These are phyloP conservation scores for Eristalis pertinax DNA, from an alignment of 2,888 invertebrate species.

Conservation along the genomic window DNA sequence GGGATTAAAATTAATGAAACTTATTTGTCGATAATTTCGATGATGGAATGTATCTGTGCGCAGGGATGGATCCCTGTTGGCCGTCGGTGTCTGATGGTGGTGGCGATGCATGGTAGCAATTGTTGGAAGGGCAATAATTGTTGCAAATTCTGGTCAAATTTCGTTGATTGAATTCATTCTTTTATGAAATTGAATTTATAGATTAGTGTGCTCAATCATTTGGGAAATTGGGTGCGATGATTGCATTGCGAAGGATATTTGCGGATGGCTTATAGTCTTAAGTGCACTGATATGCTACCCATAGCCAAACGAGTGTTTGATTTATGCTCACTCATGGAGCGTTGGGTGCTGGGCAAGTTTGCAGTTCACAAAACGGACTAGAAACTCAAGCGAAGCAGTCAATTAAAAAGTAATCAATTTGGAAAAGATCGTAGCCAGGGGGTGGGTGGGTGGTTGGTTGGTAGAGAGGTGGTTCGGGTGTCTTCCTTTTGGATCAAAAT, in stretches of 20 bases:
- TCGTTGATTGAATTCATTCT: constrained; percentile 65
- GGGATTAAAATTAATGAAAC: constrained; percentile 68
- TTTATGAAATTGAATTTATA: constrained; percentile 65
- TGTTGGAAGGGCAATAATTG: constrained; percentile 33
- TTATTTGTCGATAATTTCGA: constrained; percentile 65
- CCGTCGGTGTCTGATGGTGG: neutral
- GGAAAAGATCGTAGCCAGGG: neutral
- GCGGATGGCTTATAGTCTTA: neutral
- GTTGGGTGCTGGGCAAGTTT: neutral
- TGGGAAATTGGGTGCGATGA: constrained; percentile 22
- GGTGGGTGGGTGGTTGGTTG: neutral
- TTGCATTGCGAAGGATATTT: constrained; percentile 3
- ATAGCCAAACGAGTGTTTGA: neutral
- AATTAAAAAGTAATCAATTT: neutral
- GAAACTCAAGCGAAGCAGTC: neutral
- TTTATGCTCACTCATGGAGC: neutral
- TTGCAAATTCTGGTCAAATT: constrained; percentile 39
- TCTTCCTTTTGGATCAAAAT: neutral
- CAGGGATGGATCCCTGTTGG: neutral
- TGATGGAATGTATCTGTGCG: constrained; percentile 43
- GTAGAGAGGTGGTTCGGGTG: neutral
- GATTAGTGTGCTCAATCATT: constrained; percentile 43
- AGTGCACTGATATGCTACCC: neutral
- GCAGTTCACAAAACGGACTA: neutral
- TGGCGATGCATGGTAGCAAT: constrained; percentile 10